These are phyloP conservation scores for Gnathonemus echidnorhynchus DNA, from an alignment of 2,113 vertebrate species.

Conservation along the genomic window DNA sequence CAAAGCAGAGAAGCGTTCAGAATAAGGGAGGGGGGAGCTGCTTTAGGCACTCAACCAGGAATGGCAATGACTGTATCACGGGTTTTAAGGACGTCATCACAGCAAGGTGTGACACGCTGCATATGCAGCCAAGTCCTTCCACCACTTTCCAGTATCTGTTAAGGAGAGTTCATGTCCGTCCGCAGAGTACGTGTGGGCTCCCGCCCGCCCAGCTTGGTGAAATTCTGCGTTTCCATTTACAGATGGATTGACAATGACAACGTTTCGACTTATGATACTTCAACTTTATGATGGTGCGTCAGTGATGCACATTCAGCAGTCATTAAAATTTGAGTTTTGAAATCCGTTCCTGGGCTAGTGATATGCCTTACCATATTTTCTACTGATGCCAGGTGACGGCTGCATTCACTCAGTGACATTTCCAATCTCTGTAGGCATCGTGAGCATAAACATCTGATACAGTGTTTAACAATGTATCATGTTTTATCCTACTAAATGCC, in stretches of 20 bases:
- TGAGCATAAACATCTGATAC: neutral
- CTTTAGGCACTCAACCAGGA: neutral
- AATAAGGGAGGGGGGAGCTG: neutral
- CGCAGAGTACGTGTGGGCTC: neutral
- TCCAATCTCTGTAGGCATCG: neutral
- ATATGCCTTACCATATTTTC: neutral
- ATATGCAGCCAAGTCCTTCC: neutral
- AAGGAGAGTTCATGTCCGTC: neutral
- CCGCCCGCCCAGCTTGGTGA: neutral
- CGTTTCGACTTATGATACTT: neutral
- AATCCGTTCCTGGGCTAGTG: neutral
- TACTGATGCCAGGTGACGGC: neutral
- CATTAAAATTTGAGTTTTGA: neutral
- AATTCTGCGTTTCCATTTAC: neutral
- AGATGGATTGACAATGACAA: neutral
- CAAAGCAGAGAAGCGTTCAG: neutral
- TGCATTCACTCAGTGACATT: neutral
- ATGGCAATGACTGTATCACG: neutral
- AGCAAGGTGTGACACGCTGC: conserved; percentile 7
- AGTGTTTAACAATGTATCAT: neutral
- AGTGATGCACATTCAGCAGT: neutral
- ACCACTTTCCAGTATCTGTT: neutral
- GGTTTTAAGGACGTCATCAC: neutral
- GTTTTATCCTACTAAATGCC: neutral
- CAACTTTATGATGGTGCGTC: neutral